These are phyloP conservation scores for Lordiphosa andalusiaca DNA, from an alignment of 2,888 invertebrate species.

Conservation along the genomic window DNA sequence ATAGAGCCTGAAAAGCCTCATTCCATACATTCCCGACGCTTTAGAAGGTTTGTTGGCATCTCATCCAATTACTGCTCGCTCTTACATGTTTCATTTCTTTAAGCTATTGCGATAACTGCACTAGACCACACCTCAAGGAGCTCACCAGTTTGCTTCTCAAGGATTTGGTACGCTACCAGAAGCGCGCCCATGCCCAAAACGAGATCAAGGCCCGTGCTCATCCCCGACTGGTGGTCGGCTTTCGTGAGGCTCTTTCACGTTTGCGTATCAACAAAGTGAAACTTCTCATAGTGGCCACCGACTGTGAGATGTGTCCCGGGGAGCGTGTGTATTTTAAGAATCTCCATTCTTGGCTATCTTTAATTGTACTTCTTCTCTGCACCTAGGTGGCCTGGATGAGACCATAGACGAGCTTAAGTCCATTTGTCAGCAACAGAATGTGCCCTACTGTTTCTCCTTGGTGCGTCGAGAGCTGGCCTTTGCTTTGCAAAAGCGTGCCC, in stretches of 20 bases:
- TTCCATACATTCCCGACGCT: constrained; percentile 67
- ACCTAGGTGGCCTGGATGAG: constrained; percentile 82
- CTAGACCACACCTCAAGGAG: constrained; percentile 82
- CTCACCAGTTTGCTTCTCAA: constrained; percentile 81
- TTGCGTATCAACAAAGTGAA: constrained; percentile 83
- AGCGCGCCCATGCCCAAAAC: constrained; percentile 83
- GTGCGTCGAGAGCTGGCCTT: constrained; percentile 82
- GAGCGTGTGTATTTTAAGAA: constrained; percentile 44
- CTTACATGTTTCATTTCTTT: too few species aligned
- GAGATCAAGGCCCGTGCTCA: constrained; percentile 83
- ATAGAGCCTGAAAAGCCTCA: background rate
- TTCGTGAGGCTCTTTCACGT: constrained; percentile 83
- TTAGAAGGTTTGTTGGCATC: constrained; percentile 62
- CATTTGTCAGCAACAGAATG: constrained; percentile 81
- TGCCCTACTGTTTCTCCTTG: constrained; percentile 84
- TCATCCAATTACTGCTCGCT: constrained; percentile 2
- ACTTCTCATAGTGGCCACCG: constrained; percentile 84
- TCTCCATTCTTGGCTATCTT: background rate
- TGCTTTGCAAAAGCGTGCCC: constrained; percentile 82
- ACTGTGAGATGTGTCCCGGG: constrained; percentile 81
- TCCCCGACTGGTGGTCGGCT: constrained; percentile 83
- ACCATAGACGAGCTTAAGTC: constrained; percentile 81
- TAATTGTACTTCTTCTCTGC: background rate
- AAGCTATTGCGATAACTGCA: constrained; percentile 83
- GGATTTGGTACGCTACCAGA: constrained; percentile 84